Evolutionary conservation across 2,888 invertebrate genomes (phyloP).

Genomic region (Sepiola atlantica): DNA sequence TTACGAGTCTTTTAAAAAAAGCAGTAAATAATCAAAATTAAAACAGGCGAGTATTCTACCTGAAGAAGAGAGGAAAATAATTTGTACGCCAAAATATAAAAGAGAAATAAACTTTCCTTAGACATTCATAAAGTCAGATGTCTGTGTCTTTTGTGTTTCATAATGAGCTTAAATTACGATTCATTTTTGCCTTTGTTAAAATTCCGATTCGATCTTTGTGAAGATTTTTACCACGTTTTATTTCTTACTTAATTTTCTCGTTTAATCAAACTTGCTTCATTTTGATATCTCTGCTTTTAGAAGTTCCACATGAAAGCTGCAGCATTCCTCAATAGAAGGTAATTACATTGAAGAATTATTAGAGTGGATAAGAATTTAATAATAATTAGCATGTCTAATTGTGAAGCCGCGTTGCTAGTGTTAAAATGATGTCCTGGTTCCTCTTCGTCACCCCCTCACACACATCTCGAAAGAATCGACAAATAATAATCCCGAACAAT

Average conservation of each 20-base stretch:
- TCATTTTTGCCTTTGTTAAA: neutral
- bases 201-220: neutral
- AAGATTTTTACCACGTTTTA: neutral
- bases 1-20: neutral
- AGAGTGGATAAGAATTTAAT: neutral
- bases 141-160: constrained; percentile 16
- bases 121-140: neutral
- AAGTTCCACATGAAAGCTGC: neutral
- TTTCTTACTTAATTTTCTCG: neutral
- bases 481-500: neutral
- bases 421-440: neutral
- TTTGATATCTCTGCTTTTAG: neutral
- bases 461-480: neutral
- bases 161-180: neutral
- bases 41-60: neutral
- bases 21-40: neutral
- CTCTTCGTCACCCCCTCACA: neutral
- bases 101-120: neutral
- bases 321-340: neutral
- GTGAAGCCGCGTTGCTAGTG: neutral
- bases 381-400: constrained; percentile 32
- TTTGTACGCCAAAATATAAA: neutral
- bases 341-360: constrained; percentile 19
- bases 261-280: neutral
- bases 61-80: neutral